Conservation (phyloP, 2,113 vertebrate genomes). For the Eurystomus gularis region DNA sequence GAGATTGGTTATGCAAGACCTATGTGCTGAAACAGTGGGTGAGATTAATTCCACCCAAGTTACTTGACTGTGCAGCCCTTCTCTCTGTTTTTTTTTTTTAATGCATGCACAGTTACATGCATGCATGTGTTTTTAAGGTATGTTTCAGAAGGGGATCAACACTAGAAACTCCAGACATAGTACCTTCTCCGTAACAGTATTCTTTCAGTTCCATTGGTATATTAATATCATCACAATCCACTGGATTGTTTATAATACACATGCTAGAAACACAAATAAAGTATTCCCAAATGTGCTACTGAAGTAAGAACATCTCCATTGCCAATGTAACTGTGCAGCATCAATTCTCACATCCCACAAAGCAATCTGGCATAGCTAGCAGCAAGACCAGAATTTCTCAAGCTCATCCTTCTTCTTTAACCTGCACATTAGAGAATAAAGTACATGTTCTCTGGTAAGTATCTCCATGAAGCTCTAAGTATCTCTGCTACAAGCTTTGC, state of each 20-base stretch:
- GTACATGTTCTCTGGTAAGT: neutral
- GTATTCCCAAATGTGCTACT: neutral
- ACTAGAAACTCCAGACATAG: neutral
- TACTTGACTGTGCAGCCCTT: neutral
- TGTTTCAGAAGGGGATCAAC: neutral
- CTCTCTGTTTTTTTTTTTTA: neutral
- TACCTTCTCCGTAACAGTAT: neutral
- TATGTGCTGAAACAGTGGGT: neutral
- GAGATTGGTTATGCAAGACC: neutral
- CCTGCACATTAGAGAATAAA: neutral
- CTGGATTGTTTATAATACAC: neutral
- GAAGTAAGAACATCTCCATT: constrained; percentile 40
- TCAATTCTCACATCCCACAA: constrained; percentile 69
- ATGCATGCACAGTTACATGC: neutral
- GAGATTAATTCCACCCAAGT: constrained; percentile 28
- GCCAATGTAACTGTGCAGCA: constrained; percentile 1
- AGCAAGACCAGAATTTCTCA: constrained; percentile 33
- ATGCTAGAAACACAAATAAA: constrained; percentile 1
- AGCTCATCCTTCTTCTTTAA: neutral
- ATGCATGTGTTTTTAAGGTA: neutral
- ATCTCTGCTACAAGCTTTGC: neutral
- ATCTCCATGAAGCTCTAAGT: neutral
- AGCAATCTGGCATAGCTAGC: constrained; percentile 56
- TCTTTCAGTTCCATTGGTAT: neutral
- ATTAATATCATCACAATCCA: neutral